Evolutionary conservation across 2,888 invertebrate genomes (phyloP), one percentile per base, ranked within the genome.

Genomic region (Rotaria macrura): DNA sequence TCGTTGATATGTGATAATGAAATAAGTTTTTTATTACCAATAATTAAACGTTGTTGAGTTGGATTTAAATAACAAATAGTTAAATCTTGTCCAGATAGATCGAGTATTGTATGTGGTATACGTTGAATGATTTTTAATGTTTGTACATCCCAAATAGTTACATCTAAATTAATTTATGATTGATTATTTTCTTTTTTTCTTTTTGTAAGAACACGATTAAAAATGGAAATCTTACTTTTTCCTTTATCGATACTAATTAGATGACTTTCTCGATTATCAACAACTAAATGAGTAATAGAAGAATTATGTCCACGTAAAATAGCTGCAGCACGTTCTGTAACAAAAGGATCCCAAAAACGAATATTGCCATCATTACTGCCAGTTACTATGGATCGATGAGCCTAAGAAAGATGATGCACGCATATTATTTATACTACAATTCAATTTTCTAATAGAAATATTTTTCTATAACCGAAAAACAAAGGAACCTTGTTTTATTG

Each of bases 261-360:
- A 43, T 79, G 79, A 43, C 20, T 43, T 43, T 79, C 79, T 43
- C n/a, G 40, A 43, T 79, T 79, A n/a, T 79, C 79, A 43, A 79
- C 43, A 79, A 43, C 34, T n/a, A 86, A 34, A 55, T 86, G 85
- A 14, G 85, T 85, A 85, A 86, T 72, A 85, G 84, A 93, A 2
- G 94, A 92, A 88, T 93, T 93, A 90, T 95, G 95, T 0, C 95
- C 95, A 74, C 92, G 91, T 55, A 95, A 92, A 25, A 93, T 91
- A 20, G 92, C 92, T 79, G 91, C 93, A 0, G 94, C 93, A 88
- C 93, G 93, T 84, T 91, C 91, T 2, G 94, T 93, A n/a, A 94
- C 93, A 89, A 94, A 94, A 0, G 94, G 93, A 90, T 94, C 95
- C 95, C 95, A 95, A 85, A 95, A 92, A 57, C 95, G 93, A 47